phyloP scores from a whole-genome alignment of 2,113 vertebrate species.

The Corythornis cristatus region DNA sequence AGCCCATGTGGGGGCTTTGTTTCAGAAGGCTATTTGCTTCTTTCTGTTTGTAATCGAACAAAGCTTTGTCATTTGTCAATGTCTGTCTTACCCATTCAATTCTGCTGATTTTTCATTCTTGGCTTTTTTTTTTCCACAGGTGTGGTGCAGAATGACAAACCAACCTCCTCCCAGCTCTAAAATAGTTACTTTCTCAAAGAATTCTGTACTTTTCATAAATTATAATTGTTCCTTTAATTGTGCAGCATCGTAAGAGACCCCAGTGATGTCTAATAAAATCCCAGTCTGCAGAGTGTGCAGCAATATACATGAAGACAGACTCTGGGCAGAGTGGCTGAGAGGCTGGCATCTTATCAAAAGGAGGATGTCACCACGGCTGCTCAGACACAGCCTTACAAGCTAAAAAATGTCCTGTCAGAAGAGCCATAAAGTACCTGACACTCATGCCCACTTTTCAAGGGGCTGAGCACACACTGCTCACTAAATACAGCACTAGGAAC shows the following conservation, averaged over 20 bases:
- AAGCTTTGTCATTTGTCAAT: constrained; percentile 53
- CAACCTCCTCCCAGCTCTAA: constrained; percentile 15
- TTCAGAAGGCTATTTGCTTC: constrained; percentile 55
- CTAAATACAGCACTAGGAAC: not conserved
- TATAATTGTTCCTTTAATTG: not conserved
- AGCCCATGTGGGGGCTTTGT: not conserved
- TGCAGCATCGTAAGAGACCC: not conserved
- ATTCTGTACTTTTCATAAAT: not conserved
- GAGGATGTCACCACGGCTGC: not conserved
- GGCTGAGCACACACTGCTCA: not conserved
- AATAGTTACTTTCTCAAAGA: not conserved
- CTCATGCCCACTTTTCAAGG: not conserved
- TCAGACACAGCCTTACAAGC: not conserved
- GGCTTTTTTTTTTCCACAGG: constrained; percentile 2
- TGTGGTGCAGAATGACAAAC: constrained; percentile 28
- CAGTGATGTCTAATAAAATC: not conserved
- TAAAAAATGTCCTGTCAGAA: not conserved
- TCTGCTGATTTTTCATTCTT: constrained; percentile 53
- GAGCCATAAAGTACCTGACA: not conserved
- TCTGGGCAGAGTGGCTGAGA: not conserved
- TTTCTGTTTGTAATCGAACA: constrained; percentile 54
- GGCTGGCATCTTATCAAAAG: not conserved
- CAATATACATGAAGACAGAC: not conserved
- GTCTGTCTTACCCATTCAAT: constrained; percentile 17
- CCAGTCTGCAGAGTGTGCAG: not conserved